A percentile compares a stretch with the other conserved stretches of the same genome.
These are phyloP conservation scores for Ceramica pisi DNA, from an alignment of 2,888 invertebrate genomes.

Conservation along the genomic window DNA sequence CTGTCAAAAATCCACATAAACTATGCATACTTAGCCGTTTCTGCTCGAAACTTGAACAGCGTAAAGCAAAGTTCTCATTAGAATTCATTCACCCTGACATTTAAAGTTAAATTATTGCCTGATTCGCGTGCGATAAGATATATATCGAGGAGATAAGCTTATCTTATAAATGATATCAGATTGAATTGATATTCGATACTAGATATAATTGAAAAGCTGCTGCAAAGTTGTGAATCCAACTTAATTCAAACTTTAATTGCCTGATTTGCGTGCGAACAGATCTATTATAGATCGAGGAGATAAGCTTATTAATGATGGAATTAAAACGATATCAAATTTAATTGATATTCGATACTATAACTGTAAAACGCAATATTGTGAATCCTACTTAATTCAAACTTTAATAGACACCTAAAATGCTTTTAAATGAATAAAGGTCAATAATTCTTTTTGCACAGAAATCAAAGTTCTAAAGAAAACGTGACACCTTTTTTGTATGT, in stretches of 20 bases:
- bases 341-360: neutral
- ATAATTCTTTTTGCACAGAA: neutral
- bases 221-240: too few species aligned
- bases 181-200: slow-evolving; percentile 3
- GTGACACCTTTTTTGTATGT: slow-evolving; percentile 7
- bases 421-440: neutral
- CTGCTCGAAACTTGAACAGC: neutral
- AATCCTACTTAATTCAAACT: neutral
- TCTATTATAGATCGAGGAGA: slow-evolving; percentile 13
- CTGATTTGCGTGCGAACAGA: slow-evolving; percentile 32
- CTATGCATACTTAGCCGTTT: neutral
- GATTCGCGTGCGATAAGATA: slow-evolving; percentile 33
- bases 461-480: slow-evolving; percentile 12
- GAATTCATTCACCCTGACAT: slow-evolving; percentile 25
- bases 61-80: slow-evolving; percentile 8
- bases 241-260: too few species aligned
- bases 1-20: neutral
- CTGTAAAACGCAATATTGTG: neutral
- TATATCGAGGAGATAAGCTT: slow-evolving; percentile 5
- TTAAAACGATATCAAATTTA: slow-evolving; percentile 3
- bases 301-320: neutral
- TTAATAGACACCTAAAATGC: neutral
- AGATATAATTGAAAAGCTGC: neutral
- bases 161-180: neutral
- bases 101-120: slow-evolving; percentile 8